phyloP scores from a whole-genome alignment of 2,797 vertebrate genomes.

The Notolepis coatsorum region DNA sequence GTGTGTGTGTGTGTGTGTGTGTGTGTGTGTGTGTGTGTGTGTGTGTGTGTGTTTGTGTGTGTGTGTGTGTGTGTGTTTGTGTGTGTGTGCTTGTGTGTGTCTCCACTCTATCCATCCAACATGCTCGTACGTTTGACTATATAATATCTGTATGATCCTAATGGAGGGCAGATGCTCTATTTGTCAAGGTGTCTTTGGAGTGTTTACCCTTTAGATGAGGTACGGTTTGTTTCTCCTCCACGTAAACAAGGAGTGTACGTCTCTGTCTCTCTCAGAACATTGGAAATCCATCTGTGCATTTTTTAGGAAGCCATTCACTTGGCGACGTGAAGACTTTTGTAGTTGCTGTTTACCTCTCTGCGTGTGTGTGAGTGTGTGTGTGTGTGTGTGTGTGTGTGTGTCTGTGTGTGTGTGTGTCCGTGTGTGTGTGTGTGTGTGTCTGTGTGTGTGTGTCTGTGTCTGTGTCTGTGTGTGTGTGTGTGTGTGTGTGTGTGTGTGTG shows the following conservation, averaged over 20 bases:
- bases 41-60: slow-evolving; percentile 6
- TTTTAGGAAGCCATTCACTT: slow-evolving; percentile 54
- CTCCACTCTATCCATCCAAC: slow-evolving; percentile 26
- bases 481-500: too few relatives aligned
- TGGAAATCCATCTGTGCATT: slow-evolving; percentile 60
- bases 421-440: too few relatives aligned
- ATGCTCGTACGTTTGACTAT: slow-evolving; percentile 8
- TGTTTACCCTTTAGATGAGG: slow-evolving; percentile 25
- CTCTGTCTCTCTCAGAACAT: slow-evolving; percentile 28
- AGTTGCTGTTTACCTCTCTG: slow-evolving; percentile 47
- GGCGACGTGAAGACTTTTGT: slow-evolving; percentile 38
- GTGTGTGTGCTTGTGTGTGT: too few relatives aligned
- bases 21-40: slow-evolving; percentile 14
- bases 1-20: slow-evolving; percentile 8
- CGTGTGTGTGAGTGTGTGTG: too few relatives aligned
- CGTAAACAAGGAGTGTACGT: slow-evolving; percentile 27
- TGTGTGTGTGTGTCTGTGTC: too few relatives aligned
- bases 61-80: slow-evolving; percentile 10
- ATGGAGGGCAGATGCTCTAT: slow-evolving; percentile 12
- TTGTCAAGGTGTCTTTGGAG: slow-evolving; percentile 20
- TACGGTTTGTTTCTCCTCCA: slow-evolving; percentile 15
- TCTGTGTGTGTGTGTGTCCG: too few relatives aligned
- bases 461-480: too few relatives aligned
- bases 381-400: too few relatives aligned
- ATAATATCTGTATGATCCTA: slow-evolving; percentile 1